Percentiles rank a stretch among this genome's conserved stretches.
Evolutionary conservation across 2,113 vertebrate genomes (phyloP).

Genomic region (Nannospalax galili): DNA sequence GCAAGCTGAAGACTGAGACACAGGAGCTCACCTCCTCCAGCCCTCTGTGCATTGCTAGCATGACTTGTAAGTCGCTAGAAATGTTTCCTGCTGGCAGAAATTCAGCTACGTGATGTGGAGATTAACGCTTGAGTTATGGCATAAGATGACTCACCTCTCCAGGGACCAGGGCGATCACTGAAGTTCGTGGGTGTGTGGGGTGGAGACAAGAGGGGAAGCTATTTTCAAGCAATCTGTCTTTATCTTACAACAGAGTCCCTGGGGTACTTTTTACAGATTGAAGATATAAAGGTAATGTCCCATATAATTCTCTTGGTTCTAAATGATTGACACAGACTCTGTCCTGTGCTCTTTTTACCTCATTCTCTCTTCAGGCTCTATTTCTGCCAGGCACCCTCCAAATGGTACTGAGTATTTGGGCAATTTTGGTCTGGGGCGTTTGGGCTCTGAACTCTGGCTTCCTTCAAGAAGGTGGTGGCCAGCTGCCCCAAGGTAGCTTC

Average conservation of each 20-base stretch:
- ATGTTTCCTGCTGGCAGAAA: constrained; percentile 64
- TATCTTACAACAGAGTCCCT: constrained; percentile 41
- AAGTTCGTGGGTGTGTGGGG: background rate
- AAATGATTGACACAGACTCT: constrained; percentile 8
- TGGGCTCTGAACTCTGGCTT: background rate
- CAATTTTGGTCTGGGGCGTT: background rate
- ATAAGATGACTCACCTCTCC: constrained; percentile 61
- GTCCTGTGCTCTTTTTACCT: background rate
- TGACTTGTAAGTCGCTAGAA: constrained; percentile 23
- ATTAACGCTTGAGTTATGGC: constrained; percentile 70
- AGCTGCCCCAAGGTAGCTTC: background rate
- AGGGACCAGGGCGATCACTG: background rate
- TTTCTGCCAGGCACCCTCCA: background rate
- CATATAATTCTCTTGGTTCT: constrained; percentile 67
- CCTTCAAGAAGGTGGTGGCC: background rate
- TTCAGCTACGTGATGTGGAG: constrained; percentile 45
- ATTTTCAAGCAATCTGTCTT: constrained; percentile 71
- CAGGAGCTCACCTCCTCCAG: background rate
- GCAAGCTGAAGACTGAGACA: background rate
- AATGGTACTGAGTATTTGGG: background rate
- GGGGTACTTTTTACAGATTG: constrained; percentile 53
- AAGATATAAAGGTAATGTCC: constrained; percentile 63
- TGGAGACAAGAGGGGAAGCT: background rate
- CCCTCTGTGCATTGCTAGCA: background rate
- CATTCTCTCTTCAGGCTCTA: background rate